Evolutionary conservation across 23 tunicate genomes (phyloP), one percentile per base, ranked within the genome.

Genomic region (Phallusia fumigata): DNA sequence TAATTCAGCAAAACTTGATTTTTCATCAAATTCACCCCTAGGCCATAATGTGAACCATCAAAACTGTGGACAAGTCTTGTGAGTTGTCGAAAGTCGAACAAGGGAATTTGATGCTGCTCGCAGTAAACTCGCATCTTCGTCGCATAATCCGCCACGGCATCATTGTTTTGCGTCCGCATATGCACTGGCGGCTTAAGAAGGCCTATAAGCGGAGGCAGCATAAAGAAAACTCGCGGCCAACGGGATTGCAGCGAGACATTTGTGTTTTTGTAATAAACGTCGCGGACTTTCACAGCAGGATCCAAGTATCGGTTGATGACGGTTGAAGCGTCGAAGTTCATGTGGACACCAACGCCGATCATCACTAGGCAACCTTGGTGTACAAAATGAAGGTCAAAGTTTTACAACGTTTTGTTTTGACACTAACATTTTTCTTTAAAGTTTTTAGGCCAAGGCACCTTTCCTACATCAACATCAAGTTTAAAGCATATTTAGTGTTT

Each of bases 41-140:
- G 64, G 8, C 95, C 95, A 49, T 81, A 83, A 82, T 90, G 95
- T 8, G 95, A 74, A 51, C 95, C 95, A 65, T 90, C 95, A 69
- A 80, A 85, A 49, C 95, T 90, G 69, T 81, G 80, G 19, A 85
- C 87, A 0, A 36, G 18, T 51, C 69, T 74, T 11, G 89, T 85
- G 15, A 90, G 36, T 52, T 51, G 65, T 33, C 79, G 78, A 81
- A 85, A 90, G 65, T 90, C 89, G 30, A 83, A 53, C 19, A 64
- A 22, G 32, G 86, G 86, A 19, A 82, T 45, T 13, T 79, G 40
- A 28, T 82, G 53, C 0, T 35, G 75, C 22, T 74, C 80, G 21
- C 81, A 79, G 69, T 80, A 86, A 15, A 0, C 30, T 32, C 73
- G 80, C 32, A 86, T 74, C 0, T 50, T 52, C 21, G 34, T 19